phyloP scores from a whole-genome alignment of 2,113 vertebrate species.

The Halichoeres trimaculatus region DNA sequence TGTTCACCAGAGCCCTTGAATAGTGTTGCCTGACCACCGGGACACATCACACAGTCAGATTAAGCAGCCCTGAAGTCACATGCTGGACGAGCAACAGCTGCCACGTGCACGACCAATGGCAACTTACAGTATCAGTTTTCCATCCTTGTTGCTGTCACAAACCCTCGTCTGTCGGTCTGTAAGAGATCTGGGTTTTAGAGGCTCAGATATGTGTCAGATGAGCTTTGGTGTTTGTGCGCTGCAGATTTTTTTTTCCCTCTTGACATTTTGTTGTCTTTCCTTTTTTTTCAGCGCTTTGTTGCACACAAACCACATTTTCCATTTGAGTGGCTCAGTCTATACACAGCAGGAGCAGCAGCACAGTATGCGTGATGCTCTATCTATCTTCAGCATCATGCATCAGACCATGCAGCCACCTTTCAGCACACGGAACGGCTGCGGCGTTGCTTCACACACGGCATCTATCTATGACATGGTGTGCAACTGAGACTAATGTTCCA shows the following conservation, averaged over 20 bases:
- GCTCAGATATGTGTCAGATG: slow-evolving; percentile 64
- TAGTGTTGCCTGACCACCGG: slow-evolving; percentile 60
- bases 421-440: neutral
- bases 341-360: slow-evolving; percentile 22
- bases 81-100: slow-evolving; percentile 70
- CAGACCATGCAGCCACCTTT: neutral
- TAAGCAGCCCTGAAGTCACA: slow-evolving; percentile 74
- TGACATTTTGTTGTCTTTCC: slow-evolving; percentile 60
- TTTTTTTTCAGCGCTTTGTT: slow-evolving; percentile 50
- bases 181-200: slow-evolving; percentile 63
- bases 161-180: slow-evolving; percentile 55
- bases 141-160: slow-evolving; percentile 51
- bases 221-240: slow-evolving; percentile 52
- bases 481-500: slow-evolving; percentile 16
- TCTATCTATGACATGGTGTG: slow-evolving; percentile 32
- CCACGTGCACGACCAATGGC: slow-evolving; percentile 48
- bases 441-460: slow-evolving; percentile 1
- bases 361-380: slow-evolving; percentile 20
- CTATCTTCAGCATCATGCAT: slow-evolving; percentile 27
- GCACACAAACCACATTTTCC: slow-evolving; percentile 67
- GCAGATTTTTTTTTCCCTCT: slow-evolving; percentile 44
- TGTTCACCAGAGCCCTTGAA: slow-evolving; percentile 65
- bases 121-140: slow-evolving; percentile 62
- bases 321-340: slow-evolving; percentile 45
- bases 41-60: slow-evolving; percentile 80